Conservation (phyloP, 2,113 vertebrate species). For the Oncorhynchus clarkii region DNA sequence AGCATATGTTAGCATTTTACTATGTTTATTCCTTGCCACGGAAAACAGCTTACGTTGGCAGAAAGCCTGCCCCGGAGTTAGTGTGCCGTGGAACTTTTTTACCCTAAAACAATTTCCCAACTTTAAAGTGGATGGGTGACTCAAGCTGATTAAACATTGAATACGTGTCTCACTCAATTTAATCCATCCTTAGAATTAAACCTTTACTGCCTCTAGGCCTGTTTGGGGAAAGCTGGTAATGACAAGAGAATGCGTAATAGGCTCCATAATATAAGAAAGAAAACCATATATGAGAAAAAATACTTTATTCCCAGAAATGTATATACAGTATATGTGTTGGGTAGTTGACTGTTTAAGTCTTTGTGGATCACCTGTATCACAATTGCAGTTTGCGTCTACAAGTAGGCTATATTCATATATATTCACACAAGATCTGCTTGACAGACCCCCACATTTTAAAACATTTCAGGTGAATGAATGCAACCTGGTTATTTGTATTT, state of each 20-base stretch:
- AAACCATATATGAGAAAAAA: slow-evolving; percentile 63
- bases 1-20: slow-evolving; percentile 75
- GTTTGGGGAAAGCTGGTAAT: no score
- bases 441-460: not conserved
- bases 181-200: not conserved
- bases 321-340: slow-evolving; percentile 63
- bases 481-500: not conserved
- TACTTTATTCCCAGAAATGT: slow-evolving; percentile 76
- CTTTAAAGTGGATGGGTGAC: slow-evolving; percentile 27
- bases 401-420: slow-evolving; percentile 45
- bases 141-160: slow-evolving; percentile 48
- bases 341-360: slow-evolving; percentile 23
- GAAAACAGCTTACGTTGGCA: slow-evolving; percentile 63
- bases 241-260: not conserved
- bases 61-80: slow-evolving; percentile 52
- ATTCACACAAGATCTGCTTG: slow-evolving; percentile 54
- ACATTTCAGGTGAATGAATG: not conserved
- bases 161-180: slow-evolving; percentile 10
- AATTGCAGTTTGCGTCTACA: slow-evolving; percentile 60
- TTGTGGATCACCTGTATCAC: slow-evolving; percentile 50
- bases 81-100: slow-evolving; percentile 49
- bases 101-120: slow-evolving; percentile 46
- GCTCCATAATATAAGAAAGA: not conserved
- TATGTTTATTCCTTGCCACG: slow-evolving; percentile 60
- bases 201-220: not conserved